Percentiles rank a stretch among this genome's conserved stretches.
phyloP scores from a whole-genome alignment of 2,113 vertebrate species.

The Stomatorhinus ivindoensis region DNA sequence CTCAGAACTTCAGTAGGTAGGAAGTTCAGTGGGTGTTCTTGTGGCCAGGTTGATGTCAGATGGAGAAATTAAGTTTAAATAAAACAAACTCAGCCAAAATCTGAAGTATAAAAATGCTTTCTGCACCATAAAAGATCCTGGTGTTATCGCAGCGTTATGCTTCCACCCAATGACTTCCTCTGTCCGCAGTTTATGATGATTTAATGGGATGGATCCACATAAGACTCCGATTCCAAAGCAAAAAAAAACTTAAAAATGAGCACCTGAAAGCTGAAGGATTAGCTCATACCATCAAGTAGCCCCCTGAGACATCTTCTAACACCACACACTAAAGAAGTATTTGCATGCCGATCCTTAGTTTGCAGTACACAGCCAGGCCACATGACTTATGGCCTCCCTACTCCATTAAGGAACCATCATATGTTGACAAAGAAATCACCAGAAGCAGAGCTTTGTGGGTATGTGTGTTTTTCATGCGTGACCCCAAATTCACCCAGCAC shows the following conservation, averaged over 20 bases:
- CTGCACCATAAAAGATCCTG: background rate
- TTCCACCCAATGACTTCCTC: background rate
- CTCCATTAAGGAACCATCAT: background rate
- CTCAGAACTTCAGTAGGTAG: background rate
- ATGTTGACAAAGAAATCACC: background rate
- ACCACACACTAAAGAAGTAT: background rate
- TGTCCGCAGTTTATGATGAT: background rate
- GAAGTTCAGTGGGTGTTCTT: background rate
- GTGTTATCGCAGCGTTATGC: background rate
- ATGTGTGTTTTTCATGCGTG: background rate
- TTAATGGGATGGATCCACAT: background rate
- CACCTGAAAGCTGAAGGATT: background rate
- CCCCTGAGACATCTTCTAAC: background rate
- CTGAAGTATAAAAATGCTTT: background rate
- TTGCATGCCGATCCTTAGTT: background rate
- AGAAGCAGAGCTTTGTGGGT: background rate
- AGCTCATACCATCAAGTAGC: background rate
- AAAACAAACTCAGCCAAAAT: background rate
- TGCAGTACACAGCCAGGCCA: background rate
- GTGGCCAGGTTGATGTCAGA: background rate
- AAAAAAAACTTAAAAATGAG: background rate
- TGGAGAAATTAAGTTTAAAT: background rate
- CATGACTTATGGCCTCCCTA: background rate
- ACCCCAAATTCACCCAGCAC: background rate
- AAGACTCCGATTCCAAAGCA: background rate